Evolutionary conservation across 2,113 vertebrate genomes (phyloP), one percentile per base, ranked within the genome.

Genomic region (Gavia stellata): DNA sequence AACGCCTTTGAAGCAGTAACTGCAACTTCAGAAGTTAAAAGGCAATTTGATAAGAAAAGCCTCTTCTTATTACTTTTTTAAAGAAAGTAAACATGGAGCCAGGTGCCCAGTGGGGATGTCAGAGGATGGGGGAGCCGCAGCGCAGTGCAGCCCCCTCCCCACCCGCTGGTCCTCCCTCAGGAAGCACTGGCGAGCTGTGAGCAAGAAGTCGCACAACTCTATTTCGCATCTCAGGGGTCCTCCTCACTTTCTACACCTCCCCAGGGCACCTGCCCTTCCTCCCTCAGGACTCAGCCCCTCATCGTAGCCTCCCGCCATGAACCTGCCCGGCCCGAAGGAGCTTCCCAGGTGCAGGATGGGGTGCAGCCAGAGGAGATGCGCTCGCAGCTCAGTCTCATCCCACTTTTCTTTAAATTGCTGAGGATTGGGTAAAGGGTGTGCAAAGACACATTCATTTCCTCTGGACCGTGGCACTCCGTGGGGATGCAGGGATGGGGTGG

Each of bases 401-500:
- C 2, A 0, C 20, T 55, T 25, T 11, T 21, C 53, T 53, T 17
- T 20, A 31, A 7, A 21, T 6, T 29, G 58, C 29, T 20, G 58
- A 2, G 0, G 36, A 28, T 15, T 16, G 38, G 44, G 50, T 9
- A 9, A 55, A 40, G 44, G n/a, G 16, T 31, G 26, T 26, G 38
- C 77, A 16, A 9, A 68, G 77, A 61, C n/a, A 33, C 25, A 19
- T 9, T 13, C 9, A 2, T 49, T 53, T 70, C 23, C 42, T 17
- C 55, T 3, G 10, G 26, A 4, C 18, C 1, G 2, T 5, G 6
- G 16, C 0, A 1, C 21, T 29, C 29, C 9, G 15, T 9, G 15
- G 7, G 65, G 17, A 12, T 42, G 58, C 45, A 11, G 40, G 33
- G 20, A 2, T 10, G 45, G 31, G n/a, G 28, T 5, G 5, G 40